phyloP scores from a whole-genome alignment of 2,797 vertebrate genomes.

The Sebastes matsubarae region DNA sequence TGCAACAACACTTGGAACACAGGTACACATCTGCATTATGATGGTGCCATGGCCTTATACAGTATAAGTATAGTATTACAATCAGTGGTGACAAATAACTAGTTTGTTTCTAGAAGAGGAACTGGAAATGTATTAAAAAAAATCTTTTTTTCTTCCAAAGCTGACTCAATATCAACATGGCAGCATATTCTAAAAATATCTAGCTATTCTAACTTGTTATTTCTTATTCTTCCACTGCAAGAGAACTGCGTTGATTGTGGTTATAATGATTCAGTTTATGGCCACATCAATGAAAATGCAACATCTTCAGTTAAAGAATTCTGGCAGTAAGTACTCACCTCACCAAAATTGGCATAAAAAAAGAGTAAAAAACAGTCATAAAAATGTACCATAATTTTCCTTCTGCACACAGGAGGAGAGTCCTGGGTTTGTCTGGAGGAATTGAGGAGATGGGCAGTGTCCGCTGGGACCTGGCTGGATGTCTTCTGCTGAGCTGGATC shows the following conservation, averaged over 20 bases:
- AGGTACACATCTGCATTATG: background rate
- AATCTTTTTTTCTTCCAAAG: too few species aligned
- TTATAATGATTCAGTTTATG: background rate
- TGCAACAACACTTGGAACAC: background rate
- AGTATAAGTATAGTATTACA: background rate
- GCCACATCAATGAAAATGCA: background rate
- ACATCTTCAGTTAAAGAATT: background rate
- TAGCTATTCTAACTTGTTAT: background rate
- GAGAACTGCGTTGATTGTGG: background rate
- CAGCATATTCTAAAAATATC: too few species aligned
- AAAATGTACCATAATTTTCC: background rate
- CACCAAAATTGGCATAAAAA: background rate
- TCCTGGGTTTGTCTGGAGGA: constrained; percentile 74
- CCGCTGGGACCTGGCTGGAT: constrained; percentile 90
- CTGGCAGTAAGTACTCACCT: background rate
- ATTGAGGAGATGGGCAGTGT: constrained; percentile 88
- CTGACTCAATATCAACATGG: too few species aligned
- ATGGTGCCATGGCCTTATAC: background rate
- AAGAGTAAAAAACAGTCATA: background rate
- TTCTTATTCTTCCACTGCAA: background rate
- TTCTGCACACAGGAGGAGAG: background rate
- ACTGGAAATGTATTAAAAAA: too few species aligned
- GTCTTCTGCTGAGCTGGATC: constrained; percentile 89
- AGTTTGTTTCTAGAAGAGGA: too few species aligned
- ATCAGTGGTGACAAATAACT: background rate